Conservation (phyloP, 2,888 invertebrate species). For the Platerodrilus igneus region DNA sequence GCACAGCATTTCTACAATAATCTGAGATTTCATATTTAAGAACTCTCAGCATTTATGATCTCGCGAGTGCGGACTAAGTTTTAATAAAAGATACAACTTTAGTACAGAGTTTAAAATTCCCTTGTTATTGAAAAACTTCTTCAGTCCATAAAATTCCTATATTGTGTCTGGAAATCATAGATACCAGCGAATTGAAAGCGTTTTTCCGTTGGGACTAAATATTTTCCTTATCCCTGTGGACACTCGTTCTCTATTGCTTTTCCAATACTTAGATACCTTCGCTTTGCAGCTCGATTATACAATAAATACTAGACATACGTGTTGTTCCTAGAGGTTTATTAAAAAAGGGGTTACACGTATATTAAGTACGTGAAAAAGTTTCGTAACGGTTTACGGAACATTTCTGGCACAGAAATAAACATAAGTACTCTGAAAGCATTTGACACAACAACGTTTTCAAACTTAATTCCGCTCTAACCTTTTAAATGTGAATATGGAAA, state of each 20-base stretch:
- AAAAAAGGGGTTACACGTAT: no score
- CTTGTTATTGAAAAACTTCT: constrained; percentile 38
- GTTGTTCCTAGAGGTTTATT: no score
- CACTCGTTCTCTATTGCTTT: constrained; percentile 42
- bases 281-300: constrained; percentile 35
- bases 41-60: constrained; percentile 13
- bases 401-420: no score
- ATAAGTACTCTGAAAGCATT: no score
- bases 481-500: no score
- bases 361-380: no score
- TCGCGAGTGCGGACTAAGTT: constrained; percentile 9
- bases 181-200: constrained; percentile 42
- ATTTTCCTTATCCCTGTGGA: constrained; percentile 43
- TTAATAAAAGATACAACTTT: constrained; percentile 22
- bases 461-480: no score
- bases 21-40: constrained; percentile 17
- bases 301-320: constrained; percentile 18
- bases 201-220: constrained; percentile 39
- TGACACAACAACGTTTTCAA: no score
- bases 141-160: constrained; percentile 41
- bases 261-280: constrained; percentile 34
- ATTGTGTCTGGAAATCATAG: constrained; percentile 40
- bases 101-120: constrained; percentile 18
- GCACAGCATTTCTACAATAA: constrained; percentile 11
- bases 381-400: no score